These are phyloP conservation scores for Colletes collaris DNA, from an alignment of 2,888 invertebrate species.

Conservation along the genomic window DNA sequence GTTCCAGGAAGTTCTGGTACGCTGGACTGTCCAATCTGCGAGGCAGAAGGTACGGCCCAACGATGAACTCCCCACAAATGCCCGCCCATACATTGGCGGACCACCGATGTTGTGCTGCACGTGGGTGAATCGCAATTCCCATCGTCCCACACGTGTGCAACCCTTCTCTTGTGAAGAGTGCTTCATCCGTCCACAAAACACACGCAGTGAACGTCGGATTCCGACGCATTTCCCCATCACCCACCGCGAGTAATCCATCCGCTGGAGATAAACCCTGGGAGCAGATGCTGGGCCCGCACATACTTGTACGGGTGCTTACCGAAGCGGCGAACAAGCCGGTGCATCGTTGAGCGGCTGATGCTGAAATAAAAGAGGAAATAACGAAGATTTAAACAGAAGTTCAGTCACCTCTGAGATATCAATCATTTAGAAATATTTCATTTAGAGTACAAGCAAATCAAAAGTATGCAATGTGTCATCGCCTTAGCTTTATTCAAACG, in stretches of 20 bases:
- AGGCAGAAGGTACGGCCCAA: too few relatives aligned
- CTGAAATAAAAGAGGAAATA: background rate
- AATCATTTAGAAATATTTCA: too few relatives aligned
- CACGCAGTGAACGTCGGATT: background rate
- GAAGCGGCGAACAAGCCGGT: background rate
- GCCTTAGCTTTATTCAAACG: background rate
- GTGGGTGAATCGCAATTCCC: background rate
- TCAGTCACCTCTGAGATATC: too few relatives aligned
- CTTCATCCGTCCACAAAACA: constrained; percentile 5
- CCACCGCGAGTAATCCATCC: background rate
- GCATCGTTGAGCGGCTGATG: background rate
- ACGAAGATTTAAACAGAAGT: too few relatives aligned
- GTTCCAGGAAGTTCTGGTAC: too few relatives aligned
- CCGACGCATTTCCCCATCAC: background rate
- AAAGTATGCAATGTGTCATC: too few relatives aligned
- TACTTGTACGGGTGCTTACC: background rate
- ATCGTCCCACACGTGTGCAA: background rate
- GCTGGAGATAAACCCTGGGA: background rate
- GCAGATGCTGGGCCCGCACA: background rate
- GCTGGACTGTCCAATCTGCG: too few relatives aligned
- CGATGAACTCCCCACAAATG: too few relatives aligned
- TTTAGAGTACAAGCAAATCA: too few relatives aligned
- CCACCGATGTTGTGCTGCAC: background rate
- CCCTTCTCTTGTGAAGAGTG: constrained; percentile 37
- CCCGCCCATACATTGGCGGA: too few relatives aligned